Evolutionary conservation across 2,113 vertebrate species (phyloP).

Genomic region (Seriola quinqueradiata): DNA sequence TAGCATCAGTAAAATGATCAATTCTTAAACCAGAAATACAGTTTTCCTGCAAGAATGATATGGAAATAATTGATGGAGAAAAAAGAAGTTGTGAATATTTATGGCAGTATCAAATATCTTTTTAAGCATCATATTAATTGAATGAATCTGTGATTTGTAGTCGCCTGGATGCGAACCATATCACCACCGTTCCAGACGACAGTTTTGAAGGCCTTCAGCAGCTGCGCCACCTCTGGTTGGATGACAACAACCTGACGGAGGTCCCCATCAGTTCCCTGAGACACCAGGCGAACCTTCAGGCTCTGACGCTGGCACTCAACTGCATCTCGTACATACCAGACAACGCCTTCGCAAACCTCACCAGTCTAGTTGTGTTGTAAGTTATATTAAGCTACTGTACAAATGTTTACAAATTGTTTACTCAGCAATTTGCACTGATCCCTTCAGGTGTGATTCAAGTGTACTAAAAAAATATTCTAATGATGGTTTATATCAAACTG

Average conservation of each 20-base stretch:
- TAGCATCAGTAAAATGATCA: background rate
- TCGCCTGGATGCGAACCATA: constrained; percentile 97
- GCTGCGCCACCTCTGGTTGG: constrained; percentile 96
- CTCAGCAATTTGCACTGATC: background rate
- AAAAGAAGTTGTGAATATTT: background rate
- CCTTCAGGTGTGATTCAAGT: background rate
- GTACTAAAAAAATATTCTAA: background rate
- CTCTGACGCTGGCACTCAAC: constrained; percentile 95
- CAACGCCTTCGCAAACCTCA: constrained; percentile 95
- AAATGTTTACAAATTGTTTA: background rate
- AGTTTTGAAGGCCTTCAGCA: constrained; percentile 96
- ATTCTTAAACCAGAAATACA: background rate
- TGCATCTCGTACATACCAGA: constrained; percentile 92
- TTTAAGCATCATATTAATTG: background rate
- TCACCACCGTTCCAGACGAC: constrained; percentile 91
- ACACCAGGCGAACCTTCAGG: constrained; percentile 94
- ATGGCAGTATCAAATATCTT: background rate
- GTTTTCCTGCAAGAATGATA: background rate
- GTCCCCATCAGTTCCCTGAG: constrained; percentile 91
- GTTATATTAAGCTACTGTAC: constrained; percentile 69
- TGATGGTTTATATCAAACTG: background rate
- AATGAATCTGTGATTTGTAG: constrained; percentile 68
- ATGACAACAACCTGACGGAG: constrained; percentile 94
- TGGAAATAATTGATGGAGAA: background rate
- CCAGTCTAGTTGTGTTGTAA: constrained; percentile 97